Evolutionary conservation across 2,113 vertebrate genomes (phyloP).

Genomic region (Zeus faber): DNA sequence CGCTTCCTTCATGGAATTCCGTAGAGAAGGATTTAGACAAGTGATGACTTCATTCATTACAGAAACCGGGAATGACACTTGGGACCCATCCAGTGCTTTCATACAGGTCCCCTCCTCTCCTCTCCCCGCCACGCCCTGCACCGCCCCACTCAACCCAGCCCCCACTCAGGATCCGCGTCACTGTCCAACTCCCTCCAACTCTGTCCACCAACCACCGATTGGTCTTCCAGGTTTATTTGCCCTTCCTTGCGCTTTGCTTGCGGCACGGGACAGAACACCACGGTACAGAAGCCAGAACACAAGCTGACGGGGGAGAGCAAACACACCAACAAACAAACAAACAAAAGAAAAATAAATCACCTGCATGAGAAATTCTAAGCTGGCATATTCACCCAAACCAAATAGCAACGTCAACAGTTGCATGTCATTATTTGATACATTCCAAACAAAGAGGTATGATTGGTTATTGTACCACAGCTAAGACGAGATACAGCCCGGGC

Average conservation of each 20-base stretch:
- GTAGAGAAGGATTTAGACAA: slow-evolving; percentile 1
- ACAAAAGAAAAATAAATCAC: background rate
- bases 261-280: slow-evolving; percentile 84
- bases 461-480: no score
- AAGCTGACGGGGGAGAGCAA: background rate
- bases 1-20: no score
- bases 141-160: no score
- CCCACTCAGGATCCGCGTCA: background rate
- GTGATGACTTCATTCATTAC: slow-evolving; percentile 4
- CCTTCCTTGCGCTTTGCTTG: slow-evolving; percentile 79
- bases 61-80: background rate
- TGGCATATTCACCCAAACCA: no score
- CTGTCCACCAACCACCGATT: slow-evolving; percentile 11
- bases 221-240: slow-evolving; percentile 87
- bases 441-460: no score
- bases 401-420: no score
- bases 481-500: no score
- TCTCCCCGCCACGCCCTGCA: no score
- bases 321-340: background rate
- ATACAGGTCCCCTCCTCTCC: slow-evolving; percentile 27
- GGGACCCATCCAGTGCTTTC: slow-evolving; percentile 41
- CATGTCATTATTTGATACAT: no score
- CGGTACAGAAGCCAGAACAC: slow-evolving; percentile 71
- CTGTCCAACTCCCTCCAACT: slow-evolving; percentile 9
- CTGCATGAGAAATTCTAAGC: no score